Base-by-base conservation (phyloP, 2,797 vertebrate species). In the Iguana delicatissima region DNA sequence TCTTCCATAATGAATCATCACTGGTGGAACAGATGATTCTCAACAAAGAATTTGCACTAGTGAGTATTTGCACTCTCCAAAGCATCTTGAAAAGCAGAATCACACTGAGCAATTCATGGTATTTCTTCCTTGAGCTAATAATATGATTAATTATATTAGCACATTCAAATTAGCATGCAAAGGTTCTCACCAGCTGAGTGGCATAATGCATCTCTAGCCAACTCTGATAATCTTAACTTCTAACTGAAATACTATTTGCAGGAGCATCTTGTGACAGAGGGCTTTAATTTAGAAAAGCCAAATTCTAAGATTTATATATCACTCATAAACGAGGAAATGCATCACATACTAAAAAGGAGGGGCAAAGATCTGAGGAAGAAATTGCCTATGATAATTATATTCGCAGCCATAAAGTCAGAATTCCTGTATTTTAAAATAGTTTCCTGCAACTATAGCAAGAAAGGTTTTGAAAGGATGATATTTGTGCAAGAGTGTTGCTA, bases 21-120 rank as follows among this genome's bases (percentile, higher is more conserved):
- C 97, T 99, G 92, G 97, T 98, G 93, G 99, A 99, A 90, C 99
- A 99, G 97, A 99, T 99, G 99, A 98, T 98, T 94, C 98, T 99
- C 93, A 99, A 99, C 98, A 99, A 98, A 96, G 98, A 99, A 93
- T 99, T 99, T 92, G 99, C 99, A 88, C 95, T 99, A 97, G 99
- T 99, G 95, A 98, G 98, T 93, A 84, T 20, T 26, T 62, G 10
- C 32, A 26, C 0, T 86, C 29, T 59, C 90, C 81, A 26, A 91
- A 59, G 16, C 35, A 88, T 67, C 32, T 89, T 88, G 79, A 87
- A 89, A 82, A 90, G 14, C 46, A 85, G 57, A 9, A 38, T 26
- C n/a, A 16, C 18, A 59, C 7, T 74, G 6, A 73, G 32, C 26
- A 26, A 52, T 86, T 64, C 50, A 81, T 0, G 42, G 35, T 80